Conservation (phyloP, 2,113 vertebrate species). For the Tauraco erythrolophus region DNA sequence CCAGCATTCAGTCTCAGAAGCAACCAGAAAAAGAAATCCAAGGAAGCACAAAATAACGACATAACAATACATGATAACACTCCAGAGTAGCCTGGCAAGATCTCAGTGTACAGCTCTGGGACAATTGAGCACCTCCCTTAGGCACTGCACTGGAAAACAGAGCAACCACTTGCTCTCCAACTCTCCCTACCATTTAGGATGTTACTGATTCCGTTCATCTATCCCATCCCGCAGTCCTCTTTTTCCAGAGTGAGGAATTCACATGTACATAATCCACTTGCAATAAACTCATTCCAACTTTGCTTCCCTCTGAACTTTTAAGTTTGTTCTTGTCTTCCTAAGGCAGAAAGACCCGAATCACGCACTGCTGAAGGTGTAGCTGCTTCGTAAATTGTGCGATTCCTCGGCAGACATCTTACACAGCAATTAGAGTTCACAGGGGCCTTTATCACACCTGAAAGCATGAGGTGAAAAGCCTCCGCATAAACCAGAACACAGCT, state of each 20-base stretch:
- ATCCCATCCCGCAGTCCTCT: no score
- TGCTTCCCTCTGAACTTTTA: neutral
- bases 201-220: neutral
- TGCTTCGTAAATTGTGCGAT: neutral
- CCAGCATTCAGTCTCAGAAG: neutral
- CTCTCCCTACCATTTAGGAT: neutral
- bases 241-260: neutral
- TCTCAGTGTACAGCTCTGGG: neutral
- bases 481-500: neutral
- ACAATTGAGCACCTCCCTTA: neutral
- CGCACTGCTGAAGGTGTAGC: neutral
- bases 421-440: neutral
- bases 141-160: neutral
- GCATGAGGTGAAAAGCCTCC: neutral
- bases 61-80: accelerated
- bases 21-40: neutral
- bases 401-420: neutral
- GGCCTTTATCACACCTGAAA: neutral
- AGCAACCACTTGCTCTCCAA: neutral
- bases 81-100: neutral
- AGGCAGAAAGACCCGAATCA: neutral
- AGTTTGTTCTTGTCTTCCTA: neutral
- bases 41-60: neutral
- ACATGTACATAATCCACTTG: neutral
- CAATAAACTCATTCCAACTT: neutral